Evolutionary conservation across 1,140 invertebrate species (phyloP), one percentile per base, ranked within the genome.

Genomic region (Telenomus remus): DNA sequence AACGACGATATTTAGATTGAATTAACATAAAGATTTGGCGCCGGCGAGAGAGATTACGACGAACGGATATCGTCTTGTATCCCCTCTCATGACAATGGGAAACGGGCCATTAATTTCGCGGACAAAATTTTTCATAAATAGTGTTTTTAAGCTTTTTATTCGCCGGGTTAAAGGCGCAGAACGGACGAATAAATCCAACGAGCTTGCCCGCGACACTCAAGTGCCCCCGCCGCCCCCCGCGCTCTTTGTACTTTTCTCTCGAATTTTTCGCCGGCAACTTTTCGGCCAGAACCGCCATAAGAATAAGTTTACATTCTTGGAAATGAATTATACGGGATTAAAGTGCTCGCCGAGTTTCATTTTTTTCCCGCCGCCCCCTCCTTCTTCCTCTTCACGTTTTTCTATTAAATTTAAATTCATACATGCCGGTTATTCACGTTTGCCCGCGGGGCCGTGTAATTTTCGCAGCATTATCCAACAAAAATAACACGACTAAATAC

Each of bases 161-260:
- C 42, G 19, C 6, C 15, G 46, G 19, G 63, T 56, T 43, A 56
- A 50, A 65, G 53, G 63, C 43, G 51, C 51, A 65, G 53, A 65
- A 64, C 50, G 50, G 50, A 64, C 50, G 43, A 64, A 65, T 65
- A 65, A 65, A 65, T 65, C 56, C 53, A 65, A 65, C 55, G 51
- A 53, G 63, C 51, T 65, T 50, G 63, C 53, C 56, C 63, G 63
- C 49, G 53, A 56, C 53, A 56, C 49, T 56, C 56, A 65, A 65
- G 63, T 65, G 16, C 46, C 43, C 37, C 9, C 51, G 19, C 19
- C 19, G 37, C 33, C 19, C 19, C 27, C 33, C 39, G 56, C 37
- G 56, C 53, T 19, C 37, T 65, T 65, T 65, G 37, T 65, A 46
- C 15, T 39, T 44, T 54, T 55, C 51, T 39, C 39, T 13, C 19